Evolutionary conservation across 2,797 vertebrate species (phyloP).

Genomic region (Pristis pectinata): DNA sequence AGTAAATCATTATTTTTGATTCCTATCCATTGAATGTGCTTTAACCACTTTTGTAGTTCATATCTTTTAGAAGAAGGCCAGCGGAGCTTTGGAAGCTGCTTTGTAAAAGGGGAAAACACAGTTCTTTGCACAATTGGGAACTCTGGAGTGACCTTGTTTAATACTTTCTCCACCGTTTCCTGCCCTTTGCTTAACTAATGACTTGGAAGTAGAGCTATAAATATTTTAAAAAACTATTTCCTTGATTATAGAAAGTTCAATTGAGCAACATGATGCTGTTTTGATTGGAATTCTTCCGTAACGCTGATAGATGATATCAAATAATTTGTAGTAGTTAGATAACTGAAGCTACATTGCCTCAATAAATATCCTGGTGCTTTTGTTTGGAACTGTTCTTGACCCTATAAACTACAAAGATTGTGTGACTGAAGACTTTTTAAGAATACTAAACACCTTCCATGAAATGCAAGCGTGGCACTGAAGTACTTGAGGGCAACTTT

Average conservation of each 20-base stretch:
- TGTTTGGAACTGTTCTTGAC: background rate
- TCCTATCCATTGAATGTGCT: background rate
- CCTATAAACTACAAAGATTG: background rate
- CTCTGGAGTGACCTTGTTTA: background rate
- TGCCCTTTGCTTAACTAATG: background rate
- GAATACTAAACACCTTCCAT: too few species aligned
- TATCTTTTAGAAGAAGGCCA: background rate
- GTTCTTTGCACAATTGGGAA: background rate
- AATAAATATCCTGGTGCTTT: background rate
- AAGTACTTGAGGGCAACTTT: background rate
- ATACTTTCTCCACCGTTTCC: background rate
- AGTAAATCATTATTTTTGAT: background rate
- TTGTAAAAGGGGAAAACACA: background rate
- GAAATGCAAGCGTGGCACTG: background rate
- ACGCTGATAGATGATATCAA: background rate
- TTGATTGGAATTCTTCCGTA: background rate
- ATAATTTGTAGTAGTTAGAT: constrained; percentile 6
- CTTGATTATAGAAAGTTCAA: constrained; percentile 26
- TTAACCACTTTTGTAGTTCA: background rate
- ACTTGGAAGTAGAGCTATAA: constrained; percentile 19
- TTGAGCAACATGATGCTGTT: constrained; percentile 2
- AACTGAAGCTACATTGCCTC: background rate
- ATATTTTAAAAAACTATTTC: constrained; percentile 13
- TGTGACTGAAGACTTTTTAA: background rate
- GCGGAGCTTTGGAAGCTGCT: too few species aligned